phyloP scores from a whole-genome alignment of 2,888 invertebrate species.

The Suillia variegata region DNA sequence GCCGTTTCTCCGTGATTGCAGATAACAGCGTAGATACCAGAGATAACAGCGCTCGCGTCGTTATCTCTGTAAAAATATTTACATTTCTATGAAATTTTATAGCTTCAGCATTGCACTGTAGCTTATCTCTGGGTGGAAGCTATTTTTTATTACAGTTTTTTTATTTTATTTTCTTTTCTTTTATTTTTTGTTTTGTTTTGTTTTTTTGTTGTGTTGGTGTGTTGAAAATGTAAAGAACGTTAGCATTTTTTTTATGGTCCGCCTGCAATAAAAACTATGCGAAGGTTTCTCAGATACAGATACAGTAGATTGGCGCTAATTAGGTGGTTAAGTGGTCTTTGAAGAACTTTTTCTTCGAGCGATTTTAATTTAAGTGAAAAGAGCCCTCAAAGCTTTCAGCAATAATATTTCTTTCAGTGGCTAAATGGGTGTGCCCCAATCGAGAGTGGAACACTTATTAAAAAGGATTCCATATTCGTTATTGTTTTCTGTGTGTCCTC shows the following conservation, averaged over 20 bases:
- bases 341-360: too few species aligned
- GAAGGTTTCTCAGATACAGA: neutral
- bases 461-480: too few species aligned
- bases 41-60: slow-evolving; percentile 19
- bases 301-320: neutral
- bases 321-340: neutral
- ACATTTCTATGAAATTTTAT: slow-evolving; percentile 42
- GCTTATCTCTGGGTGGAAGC: slow-evolving; percentile 8
- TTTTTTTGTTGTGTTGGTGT: too few species aligned
- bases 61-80: slow-evolving; percentile 51
- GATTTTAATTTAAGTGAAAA: too few species aligned
- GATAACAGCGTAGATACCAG: neutral
- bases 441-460: too few species aligned
- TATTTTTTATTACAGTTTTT: neutral
- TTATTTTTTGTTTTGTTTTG: neutral
- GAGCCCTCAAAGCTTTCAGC: too few species aligned
- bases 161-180: neutral
- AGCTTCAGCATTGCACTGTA: slow-evolving; percentile 8
- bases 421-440: too few species aligned
- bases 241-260: neutral
- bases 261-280: neutral
- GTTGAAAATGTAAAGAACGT: neutral
- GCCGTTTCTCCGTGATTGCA: slow-evolving; percentile 9
- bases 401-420: too few species aligned
- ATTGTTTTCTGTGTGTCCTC: too few species aligned